These are phyloP conservation scores for Lasioglossum pauxillum DNA, from an alignment of 2,888 invertebrate genomes.

Conservation along the genomic window DNA sequence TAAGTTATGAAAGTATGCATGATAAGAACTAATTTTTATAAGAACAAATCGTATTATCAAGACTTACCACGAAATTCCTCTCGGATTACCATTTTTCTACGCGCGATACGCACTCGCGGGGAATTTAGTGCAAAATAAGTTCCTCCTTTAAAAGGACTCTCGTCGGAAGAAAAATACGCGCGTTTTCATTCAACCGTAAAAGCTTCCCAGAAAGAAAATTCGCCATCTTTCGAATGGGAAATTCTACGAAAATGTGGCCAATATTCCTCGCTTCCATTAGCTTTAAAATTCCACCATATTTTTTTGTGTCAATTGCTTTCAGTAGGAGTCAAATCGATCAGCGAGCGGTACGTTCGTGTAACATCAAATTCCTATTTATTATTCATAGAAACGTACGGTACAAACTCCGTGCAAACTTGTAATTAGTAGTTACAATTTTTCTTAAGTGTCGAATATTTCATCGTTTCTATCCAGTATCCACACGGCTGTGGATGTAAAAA, in stretches of 20 bases:
- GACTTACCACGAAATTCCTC: background rate
- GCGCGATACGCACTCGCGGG: background rate
- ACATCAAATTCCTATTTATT: background rate
- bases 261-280: conserved; percentile 8
- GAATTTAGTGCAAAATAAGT: conserved; percentile 13
- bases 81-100: background rate
- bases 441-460: too few species aligned
- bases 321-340: background rate
- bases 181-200: conserved; percentile 14
- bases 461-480: too few species aligned
- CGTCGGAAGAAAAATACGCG: conserved; percentile 6
- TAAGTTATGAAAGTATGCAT: background rate
- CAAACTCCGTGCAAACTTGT: too few species aligned
- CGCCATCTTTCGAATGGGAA: background rate
- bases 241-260: conserved; percentile 14
- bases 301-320: background rate
- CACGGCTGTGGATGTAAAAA: too few species aligned
- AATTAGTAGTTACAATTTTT: too few species aligned
- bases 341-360: background rate
- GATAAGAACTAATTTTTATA: background rate
- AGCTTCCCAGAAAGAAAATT: conserved; percentile 19
- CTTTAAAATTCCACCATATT: background rate
- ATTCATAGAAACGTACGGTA: background rate
- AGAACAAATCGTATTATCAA: background rate
- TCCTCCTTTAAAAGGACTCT: background rate